Conservation (phyloP, 2,888 invertebrate genomes). For the Acheta domesticus region DNA sequence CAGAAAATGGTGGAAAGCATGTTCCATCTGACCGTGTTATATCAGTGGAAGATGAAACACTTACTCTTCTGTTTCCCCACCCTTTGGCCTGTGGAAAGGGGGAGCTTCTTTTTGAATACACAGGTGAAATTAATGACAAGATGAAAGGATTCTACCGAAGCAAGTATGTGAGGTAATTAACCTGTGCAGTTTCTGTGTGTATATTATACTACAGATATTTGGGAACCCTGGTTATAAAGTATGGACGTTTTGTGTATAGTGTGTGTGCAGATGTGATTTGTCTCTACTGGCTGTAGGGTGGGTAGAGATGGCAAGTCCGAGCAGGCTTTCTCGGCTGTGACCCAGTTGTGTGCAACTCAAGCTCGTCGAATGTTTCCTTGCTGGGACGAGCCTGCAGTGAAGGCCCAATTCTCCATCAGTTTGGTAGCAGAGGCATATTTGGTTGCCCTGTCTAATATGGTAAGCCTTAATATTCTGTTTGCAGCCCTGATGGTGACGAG, state of each 20-base stretch:
- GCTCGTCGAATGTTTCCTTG: slow-evolving; percentile 56
- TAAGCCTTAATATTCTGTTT: slow-evolving; percentile 40
- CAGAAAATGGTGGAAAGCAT: slow-evolving; percentile 49
- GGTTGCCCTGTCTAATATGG: slow-evolving; percentile 56
- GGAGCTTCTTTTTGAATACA: slow-evolving; percentile 66
- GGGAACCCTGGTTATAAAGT: background rate
- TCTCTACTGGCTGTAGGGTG: background rate
- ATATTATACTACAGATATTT: background rate
- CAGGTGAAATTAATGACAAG: slow-evolving; percentile 85
- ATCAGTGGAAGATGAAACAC: slow-evolving; percentile 63
- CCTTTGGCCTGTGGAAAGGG: slow-evolving; percentile 55
- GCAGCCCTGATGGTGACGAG: slow-evolving; percentile 64
- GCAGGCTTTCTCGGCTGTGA: slow-evolving; percentile 48
- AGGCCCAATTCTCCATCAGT: slow-evolving; percentile 53
- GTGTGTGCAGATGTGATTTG: slow-evolving; percentile 12
- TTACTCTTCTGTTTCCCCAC: slow-evolving; percentile 61
- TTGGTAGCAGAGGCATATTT: slow-evolving; percentile 49
- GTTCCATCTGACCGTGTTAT: slow-evolving; percentile 46
- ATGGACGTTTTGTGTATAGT: background rate
- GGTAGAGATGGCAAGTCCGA: slow-evolving; percentile 37
- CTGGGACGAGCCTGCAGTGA: slow-evolving; percentile 58
- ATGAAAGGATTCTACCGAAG: slow-evolving; percentile 95
- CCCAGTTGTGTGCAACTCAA: slow-evolving; percentile 48
- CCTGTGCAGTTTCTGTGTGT: background rate
- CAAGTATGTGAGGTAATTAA: slow-evolving; percentile 62